A percentile compares a stretch with the other conserved stretches of the same genome.
Evolutionary conservation across 1,140 invertebrate genomes (phyloP).

Genomic region (Sinonovacula constricta): DNA sequence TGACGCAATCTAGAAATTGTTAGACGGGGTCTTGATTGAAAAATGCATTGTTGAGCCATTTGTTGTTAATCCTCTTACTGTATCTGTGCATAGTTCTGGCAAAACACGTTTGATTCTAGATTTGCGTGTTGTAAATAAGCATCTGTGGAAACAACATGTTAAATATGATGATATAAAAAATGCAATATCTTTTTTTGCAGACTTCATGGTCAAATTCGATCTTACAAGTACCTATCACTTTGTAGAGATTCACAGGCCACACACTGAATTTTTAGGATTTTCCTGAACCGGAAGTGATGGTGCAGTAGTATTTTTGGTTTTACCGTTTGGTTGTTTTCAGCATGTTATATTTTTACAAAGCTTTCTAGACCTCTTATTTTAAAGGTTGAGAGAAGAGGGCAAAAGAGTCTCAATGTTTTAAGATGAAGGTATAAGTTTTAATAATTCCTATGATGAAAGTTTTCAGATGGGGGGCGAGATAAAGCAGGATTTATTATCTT

Average conservation of each 20-base stretch:
- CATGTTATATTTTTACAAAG: conserved; percentile 31
- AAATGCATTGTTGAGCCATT: too few relatives aligned
- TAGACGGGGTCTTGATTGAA: too few relatives aligned
- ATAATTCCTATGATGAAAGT: not conserved
- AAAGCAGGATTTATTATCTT: not conserved
- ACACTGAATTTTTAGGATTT: conserved; percentile 23
- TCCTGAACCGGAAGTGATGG: conserved; percentile 3
- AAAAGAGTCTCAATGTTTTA: conserved; percentile 15
- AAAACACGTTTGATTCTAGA: too few relatives aligned
- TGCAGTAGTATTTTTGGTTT: conserved; percentile 20
- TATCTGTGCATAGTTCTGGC: too few relatives aligned
- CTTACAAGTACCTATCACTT: too few relatives aligned
- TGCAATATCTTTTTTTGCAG: too few relatives aligned
- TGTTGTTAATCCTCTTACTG: too few relatives aligned
- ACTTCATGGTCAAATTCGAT: too few relatives aligned
- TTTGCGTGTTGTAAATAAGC: too few relatives aligned
- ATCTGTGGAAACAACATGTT: too few relatives aligned
- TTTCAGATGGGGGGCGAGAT: not conserved
- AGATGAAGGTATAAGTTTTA: conserved; percentile 8
- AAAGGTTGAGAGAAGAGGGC: conserved; percentile 23
- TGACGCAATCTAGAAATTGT: too few relatives aligned
- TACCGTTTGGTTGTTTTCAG: conserved; percentile 17
- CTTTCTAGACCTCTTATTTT: conserved; percentile 18
- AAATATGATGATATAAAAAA: too few relatives aligned
- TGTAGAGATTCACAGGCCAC: conserved; percentile 24